These are phyloP conservation scores for Cydia splendana DNA, from an alignment of 1,140 invertebrate genomes.

Conservation along the genomic window DNA sequence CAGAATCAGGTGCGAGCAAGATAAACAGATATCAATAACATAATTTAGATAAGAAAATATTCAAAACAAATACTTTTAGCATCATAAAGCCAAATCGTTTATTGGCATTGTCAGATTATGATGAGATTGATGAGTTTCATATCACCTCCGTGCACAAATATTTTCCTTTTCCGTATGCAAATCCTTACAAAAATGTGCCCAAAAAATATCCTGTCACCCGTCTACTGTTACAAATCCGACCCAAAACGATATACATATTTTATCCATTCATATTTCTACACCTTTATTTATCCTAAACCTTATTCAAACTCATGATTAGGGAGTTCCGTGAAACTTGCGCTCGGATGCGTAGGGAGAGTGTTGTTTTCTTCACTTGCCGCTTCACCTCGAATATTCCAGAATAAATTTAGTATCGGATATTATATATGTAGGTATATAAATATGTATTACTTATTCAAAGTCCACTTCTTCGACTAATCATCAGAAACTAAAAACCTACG, in stretches of 20 bases:
- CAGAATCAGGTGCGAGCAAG: too few species aligned
- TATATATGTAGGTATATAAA: too few species aligned
- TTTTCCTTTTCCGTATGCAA: not conserved
- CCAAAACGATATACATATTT: constrained; percentile 31
- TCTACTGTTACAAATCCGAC: constrained; percentile 22
- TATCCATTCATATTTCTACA: constrained; percentile 30
- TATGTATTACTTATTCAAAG: too few species aligned
- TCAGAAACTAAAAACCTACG: not conserved
- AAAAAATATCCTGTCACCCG: constrained; percentile 29
- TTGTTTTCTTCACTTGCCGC: not conserved
- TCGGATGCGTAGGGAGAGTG: not conserved
- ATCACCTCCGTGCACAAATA: not conserved
- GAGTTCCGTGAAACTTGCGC: constrained; percentile 16
- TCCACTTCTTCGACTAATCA: too few species aligned
- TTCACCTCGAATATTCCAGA: not conserved
- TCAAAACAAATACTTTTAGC: too few species aligned
- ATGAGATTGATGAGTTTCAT: not conserved
- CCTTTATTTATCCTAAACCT: constrained; percentile 30
- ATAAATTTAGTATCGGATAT: too few species aligned
- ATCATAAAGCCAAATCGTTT: constrained; percentile 13
- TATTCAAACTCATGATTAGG: constrained; percentile 32
- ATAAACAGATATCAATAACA: too few species aligned
- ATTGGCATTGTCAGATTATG: not conserved
- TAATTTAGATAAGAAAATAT: too few species aligned
- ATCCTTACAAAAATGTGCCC: constrained; percentile 22